These are phyloP conservation scores for Lophius americanus DNA, from an alignment of 2,797 vertebrate species.

Conservation along the genomic window DNA sequence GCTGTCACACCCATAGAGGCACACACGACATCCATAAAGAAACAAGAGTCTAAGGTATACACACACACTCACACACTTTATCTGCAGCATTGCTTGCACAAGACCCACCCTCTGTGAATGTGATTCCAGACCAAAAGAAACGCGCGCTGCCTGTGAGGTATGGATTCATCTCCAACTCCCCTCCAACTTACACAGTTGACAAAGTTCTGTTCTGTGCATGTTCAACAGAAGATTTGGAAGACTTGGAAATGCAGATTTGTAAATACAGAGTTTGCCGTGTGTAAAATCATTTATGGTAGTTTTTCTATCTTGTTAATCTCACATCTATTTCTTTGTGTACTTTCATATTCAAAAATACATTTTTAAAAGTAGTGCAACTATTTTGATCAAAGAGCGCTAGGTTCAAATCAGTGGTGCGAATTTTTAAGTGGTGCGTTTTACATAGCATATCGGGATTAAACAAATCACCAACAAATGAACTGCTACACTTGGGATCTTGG, in stretches of 20 bases:
- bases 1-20: conserved; percentile 5
- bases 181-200: conserved; percentile 5
- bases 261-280: background rate
- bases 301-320: too few relatives aligned
- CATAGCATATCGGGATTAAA: too few relatives aligned
- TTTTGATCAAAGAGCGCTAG: too few relatives aligned
- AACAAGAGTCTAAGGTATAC: background rate
- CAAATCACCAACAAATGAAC: too few relatives aligned
- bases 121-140: background rate
- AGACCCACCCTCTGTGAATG: conserved; percentile 10
- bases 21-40: conserved; percentile 18
- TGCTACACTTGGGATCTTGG: too few relatives aligned
- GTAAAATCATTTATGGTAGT: too few relatives aligned
- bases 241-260: background rate
- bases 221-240: background rate
- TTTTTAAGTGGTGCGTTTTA: too few relatives aligned
- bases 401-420: too few relatives aligned
- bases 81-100: conserved; percentile 23
- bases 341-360: too few relatives aligned
- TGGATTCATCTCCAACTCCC: background rate
- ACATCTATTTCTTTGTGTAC: too few relatives aligned
- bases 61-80: conserved; percentile 36
- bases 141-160: background rate
- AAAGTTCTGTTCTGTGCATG: background rate
- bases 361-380: too few relatives aligned